These are phyloP conservation scores for Thamnophis sirtalis DNA, from an alignment of 2,113 vertebrate genomes.

Conservation along the genomic window DNA sequence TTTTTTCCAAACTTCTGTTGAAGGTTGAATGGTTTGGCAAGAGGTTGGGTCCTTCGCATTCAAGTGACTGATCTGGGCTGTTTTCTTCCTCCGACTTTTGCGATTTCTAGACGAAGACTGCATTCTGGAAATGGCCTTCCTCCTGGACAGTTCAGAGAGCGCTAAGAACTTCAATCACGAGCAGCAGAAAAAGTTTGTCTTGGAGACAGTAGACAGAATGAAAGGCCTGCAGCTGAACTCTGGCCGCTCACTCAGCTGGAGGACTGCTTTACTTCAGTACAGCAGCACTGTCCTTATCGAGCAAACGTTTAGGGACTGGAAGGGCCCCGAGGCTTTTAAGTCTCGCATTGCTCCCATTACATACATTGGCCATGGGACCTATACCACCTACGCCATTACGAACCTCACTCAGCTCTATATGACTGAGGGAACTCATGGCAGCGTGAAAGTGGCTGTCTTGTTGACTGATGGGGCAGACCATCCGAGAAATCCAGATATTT, in stretches of 20 bases:
- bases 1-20: not conserved
- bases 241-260: slow-evolving; percentile 74
- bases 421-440: slow-evolving; percentile 73
- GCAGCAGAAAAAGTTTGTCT: slow-evolving; percentile 80
- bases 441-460: slow-evolving; percentile 79
- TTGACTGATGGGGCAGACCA: slow-evolving; percentile 83
- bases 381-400: slow-evolving; percentile 88
- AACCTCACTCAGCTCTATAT: slow-evolving; percentile 86
- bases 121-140: slow-evolving; percentile 81
- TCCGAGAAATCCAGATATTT: slow-evolving; percentile 88
- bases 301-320: slow-evolving; percentile 84
- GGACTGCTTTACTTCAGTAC: slow-evolving; percentile 85
- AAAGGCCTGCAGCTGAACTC: slow-evolving; percentile 72
- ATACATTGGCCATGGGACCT: slow-evolving; percentile 88
- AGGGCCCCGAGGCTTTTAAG: slow-evolving; percentile 79
- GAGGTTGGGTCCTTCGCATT: not conserved
- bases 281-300: slow-evolving; percentile 86
- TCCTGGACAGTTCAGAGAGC: slow-evolving; percentile 89
- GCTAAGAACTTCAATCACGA: slow-evolving; percentile 82
- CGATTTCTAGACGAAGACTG: slow-evolving; percentile 81
- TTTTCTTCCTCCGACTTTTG: slow-evolving; percentile 22
- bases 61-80: not conserved
- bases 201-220: slow-evolving; percentile 79
- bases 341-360: slow-evolving; percentile 71
- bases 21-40: not conserved